phyloP scores from a whole-genome alignment of 2,113 vertebrate genomes.

The Chloroceryle aenea region DNA sequence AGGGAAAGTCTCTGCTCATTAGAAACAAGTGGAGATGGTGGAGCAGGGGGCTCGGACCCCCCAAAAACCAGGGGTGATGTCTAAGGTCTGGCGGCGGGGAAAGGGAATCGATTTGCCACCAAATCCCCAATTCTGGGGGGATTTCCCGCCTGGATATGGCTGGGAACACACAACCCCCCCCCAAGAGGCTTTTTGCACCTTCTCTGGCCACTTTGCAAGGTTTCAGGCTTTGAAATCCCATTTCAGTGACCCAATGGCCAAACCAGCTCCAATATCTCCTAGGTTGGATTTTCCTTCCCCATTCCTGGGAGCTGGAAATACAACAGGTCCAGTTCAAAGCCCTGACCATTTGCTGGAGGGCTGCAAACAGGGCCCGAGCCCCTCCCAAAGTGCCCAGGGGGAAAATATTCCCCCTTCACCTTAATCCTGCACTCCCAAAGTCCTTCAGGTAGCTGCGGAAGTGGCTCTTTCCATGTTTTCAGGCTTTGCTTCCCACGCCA shows the following conservation, averaged over 20 bases:
- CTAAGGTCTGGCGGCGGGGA: background rate
- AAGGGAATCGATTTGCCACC: rapidly evolving
- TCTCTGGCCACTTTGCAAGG: background rate
- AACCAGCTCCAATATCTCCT: rapidly evolving
- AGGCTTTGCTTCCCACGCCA: background rate
- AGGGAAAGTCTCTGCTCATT: background rate
- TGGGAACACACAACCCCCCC: too few relatives aligned
- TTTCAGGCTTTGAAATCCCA: background rate
- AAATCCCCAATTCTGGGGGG: rapidly evolving
- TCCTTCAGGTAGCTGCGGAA: rapidly evolving
- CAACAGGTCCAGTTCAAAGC: rapidly evolving
- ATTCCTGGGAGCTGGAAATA: background rate
- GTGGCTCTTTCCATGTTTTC: rapidly evolving
- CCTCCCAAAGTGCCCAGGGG: rapidly evolving
- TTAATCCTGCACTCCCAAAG: rapidly evolving
- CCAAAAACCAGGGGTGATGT: background rate
- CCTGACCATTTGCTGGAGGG: rapidly evolving
- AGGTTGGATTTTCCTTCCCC: background rate
- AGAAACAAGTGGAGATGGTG: rapidly evolving
- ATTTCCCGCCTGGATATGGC: rapidly evolving
- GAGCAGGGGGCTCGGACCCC: background rate
- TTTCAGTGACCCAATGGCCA: rapidly evolving
- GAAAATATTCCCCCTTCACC: background rate
- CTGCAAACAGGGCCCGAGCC: too few relatives aligned
- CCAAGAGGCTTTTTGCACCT: background rate